Base-by-base conservation (phyloP, 2,797 vertebrate genomes). In the Paratrypauchen microcephalus region DNA sequence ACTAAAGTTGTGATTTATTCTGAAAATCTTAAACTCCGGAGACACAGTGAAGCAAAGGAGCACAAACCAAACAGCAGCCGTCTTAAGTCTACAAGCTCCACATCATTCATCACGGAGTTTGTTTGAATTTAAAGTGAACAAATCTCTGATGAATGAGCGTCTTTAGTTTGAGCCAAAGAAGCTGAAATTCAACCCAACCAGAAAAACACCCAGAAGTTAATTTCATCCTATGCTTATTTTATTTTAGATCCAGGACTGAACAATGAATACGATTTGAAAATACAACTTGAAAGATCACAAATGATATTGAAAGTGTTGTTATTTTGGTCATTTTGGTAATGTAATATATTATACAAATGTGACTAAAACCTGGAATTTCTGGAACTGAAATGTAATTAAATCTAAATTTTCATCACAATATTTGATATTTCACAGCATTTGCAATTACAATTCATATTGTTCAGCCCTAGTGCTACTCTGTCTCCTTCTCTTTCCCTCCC, bases 1-100 rank as follows among this genome's bases (percentile, higher is more conserved):
- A 32, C 32, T 32, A 36, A 36, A 36, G 32, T 36, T 36, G 54
- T 2, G 66, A 21, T 19, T 64, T 6, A 13, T 41, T 60, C 9
- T 61, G 52, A 73, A 65, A 45, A 24, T 24, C 12, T 21, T 64
- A 26, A 48, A 13, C 47, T 19, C 54, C 59, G 62, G 36, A 70
- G 28, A 69, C 74, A 70, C 50, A 68, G 77, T 69, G 83, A 69
- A 64, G 41, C 15, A 63, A 75, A 77, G 65, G 62, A 74, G 71
- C 66, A 74, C 68, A 69, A 45, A 79, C 69, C 81, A 87, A 83
- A 87, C 66, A 26, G 60, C 61, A 69, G 64, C 80, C 26, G 56
- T 6, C 71, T 81, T 81, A 45, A 28, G 36, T 58, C 77, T 81
- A 59, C 58, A 60, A 21, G 52, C 73, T 75, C 67, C 72, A 48